A percentile compares a stretch with the other conserved stretches of the same genome.
phyloP scores from a whole-genome alignment of 2,113 vertebrate genomes.

The Cercocebus atys region DNA sequence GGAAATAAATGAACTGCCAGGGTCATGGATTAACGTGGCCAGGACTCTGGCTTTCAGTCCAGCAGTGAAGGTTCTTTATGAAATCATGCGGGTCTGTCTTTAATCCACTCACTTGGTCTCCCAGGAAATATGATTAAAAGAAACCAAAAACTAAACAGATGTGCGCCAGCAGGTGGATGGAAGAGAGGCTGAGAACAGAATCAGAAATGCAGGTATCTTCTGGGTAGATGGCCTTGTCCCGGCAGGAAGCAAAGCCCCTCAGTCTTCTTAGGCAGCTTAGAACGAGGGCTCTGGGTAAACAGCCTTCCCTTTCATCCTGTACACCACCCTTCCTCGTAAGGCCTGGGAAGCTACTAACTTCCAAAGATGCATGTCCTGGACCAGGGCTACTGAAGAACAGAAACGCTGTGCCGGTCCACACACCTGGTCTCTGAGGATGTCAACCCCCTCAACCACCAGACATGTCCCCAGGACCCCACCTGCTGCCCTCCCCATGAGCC shows the following conservation, averaged over 20 bases:
- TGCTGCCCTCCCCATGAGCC: not conserved
- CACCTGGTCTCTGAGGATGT: not conserved
- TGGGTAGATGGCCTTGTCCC: not conserved
- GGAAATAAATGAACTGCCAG: not conserved
- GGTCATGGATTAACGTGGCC: not conserved
- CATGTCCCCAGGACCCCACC: not conserved
- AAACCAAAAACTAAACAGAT: not conserved
- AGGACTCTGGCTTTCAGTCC: not conserved
- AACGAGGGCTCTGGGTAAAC: not conserved
- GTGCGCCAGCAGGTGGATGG: not conserved
- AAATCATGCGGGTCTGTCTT: not conserved
- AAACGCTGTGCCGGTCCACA: not conserved
- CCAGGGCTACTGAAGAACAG: not conserved
- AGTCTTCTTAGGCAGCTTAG: not conserved
- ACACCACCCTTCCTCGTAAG: not conserved
- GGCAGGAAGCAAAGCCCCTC: not conserved
- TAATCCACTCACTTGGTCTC: not conserved
- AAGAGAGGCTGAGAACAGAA: not conserved
- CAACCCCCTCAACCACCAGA: not conserved
- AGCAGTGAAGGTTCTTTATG: not conserved
- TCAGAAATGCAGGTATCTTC: not conserved
- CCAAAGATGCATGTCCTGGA: not conserved
- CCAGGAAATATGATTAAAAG: not conserved
- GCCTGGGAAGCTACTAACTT: not conserved
- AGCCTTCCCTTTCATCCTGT: not conserved